Evolutionary conservation across 2,888 invertebrate genomes (phyloP).

Genomic region (Megaustenia siamemsis): DNA sequence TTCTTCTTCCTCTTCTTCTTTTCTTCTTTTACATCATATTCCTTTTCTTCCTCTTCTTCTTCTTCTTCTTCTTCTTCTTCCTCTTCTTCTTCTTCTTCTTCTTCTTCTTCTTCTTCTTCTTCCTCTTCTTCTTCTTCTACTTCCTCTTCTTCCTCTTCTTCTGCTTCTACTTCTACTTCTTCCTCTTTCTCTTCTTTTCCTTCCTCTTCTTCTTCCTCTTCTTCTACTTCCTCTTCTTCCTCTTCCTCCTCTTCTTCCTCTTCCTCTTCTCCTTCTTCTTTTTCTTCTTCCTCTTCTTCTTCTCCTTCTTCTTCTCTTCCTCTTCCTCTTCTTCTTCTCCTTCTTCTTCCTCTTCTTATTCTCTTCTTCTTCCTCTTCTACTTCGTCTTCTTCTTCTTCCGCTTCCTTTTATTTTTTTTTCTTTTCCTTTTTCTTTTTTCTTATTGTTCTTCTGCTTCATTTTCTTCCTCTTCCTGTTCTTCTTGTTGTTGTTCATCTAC

Average conservation of each 20-base stretch:
- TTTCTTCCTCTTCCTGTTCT: no score
- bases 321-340: background rate
- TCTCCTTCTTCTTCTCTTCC: background rate
- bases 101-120: background rate
- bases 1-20: slow-evolving; percentile 10
- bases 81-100: background rate
- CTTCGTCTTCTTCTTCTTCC: no score
- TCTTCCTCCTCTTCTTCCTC: background rate
- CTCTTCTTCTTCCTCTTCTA: no score
- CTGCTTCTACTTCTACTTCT: no score
- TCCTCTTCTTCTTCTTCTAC: background rate
- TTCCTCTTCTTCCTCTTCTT: no score
- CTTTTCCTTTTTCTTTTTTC: no score
- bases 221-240: slow-evolving; percentile 14
- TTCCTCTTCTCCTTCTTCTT: background rate
- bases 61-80: background rate
- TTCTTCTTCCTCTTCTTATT: slow-evolving; percentile 9
- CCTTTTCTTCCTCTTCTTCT: background rate
- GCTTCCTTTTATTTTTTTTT: no score
- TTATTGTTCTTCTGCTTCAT: no score
- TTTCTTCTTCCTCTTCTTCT: background rate
- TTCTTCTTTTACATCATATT: background rate
- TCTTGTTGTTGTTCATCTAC: no score
- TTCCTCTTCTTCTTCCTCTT: slow-evolving; percentile 24
- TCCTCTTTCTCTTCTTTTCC: background rate